A percentile compares a stretch with the other conserved stretches of the same genome.
These are phyloP conservation scores for Phylloscopus trochilus DNA, from an alignment of 2,113 vertebrate genomes.

Conservation along the genomic window DNA sequence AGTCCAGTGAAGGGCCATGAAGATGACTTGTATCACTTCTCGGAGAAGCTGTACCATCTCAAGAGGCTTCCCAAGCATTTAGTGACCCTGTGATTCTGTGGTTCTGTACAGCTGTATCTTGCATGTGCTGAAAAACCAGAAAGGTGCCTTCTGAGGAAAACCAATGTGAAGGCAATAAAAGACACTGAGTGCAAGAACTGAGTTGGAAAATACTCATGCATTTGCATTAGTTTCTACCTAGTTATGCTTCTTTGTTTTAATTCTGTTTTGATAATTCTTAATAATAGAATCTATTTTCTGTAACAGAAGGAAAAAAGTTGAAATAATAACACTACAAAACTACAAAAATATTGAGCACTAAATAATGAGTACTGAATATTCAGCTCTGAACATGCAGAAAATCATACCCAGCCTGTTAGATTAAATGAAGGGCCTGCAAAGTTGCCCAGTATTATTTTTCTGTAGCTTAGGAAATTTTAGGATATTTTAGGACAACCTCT, in stretches of 20 bases:
- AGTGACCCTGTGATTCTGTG: not conserved
- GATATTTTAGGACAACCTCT: too few species aligned
- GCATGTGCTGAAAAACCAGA: not conserved
- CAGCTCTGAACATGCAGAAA: not conserved
- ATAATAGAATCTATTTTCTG: not conserved
- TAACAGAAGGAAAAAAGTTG: not conserved
- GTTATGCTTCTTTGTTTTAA: not conserved
- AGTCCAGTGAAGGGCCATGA: not conserved
- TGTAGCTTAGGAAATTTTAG: too few species aligned
- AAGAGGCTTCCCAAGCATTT: not conserved
- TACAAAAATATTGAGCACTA: not conserved
- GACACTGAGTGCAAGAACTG: not conserved
- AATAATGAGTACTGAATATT: not conserved
- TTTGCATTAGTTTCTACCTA: not conserved
- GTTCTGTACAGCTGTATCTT: not conserved
- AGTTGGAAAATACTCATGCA: not conserved
- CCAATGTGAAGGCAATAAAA: not conserved
- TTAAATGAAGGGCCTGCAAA: not conserved
- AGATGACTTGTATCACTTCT: not conserved
- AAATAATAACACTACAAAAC: not conserved
- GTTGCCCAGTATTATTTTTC: not conserved
- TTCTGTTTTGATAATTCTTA: not conserved
- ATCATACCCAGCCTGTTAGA: not conserved
- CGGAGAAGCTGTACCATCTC: not conserved
- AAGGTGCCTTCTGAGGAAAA: not conserved